phyloP scores from a whole-genome alignment of 2,888 invertebrate species.

The Chaitophorus viminalis region DNA sequence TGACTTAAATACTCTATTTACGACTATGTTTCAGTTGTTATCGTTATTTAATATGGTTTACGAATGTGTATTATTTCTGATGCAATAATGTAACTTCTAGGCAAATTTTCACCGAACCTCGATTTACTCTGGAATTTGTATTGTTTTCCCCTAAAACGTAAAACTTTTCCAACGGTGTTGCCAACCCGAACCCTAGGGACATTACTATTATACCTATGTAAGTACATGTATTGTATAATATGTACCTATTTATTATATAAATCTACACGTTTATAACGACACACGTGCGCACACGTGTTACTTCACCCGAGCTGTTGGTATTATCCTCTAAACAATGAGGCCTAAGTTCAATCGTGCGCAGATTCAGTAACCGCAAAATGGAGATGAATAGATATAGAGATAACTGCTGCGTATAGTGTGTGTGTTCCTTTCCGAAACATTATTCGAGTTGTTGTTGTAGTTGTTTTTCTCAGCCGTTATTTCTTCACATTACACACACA shows the following conservation, averaged over 20 bases:
- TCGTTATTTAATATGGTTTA: no score
- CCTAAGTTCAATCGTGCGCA: slow-evolving; percentile 56
- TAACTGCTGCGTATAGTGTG: not conserved
- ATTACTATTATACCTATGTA: not conserved
- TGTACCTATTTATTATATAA: no score
- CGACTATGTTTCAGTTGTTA: no score
- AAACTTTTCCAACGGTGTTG: not conserved
- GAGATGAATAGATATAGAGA: slow-evolving; percentile 47
- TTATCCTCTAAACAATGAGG: slow-evolving; percentile 43
- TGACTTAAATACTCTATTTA: no score
- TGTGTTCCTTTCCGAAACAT: slow-evolving; percentile 34
- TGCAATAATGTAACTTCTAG: no score
- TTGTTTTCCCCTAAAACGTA: not conserved
- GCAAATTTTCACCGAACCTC: not conserved
- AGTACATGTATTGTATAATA: not conserved
- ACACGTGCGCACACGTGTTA: slow-evolving; percentile 11
- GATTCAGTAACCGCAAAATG: slow-evolving; percentile 53
- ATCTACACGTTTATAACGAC: not conserved
- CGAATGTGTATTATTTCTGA: no score
- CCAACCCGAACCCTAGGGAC: not conserved
- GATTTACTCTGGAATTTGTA: not conserved
- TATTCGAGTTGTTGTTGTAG: slow-evolving; percentile 4
- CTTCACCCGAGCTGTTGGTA: not conserved
- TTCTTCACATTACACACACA: not conserved
- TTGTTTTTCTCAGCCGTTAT: not conserved